Evolutionary conservation across 2,888 invertebrate genomes (phyloP).

Genomic region (Torymus texanus): DNA sequence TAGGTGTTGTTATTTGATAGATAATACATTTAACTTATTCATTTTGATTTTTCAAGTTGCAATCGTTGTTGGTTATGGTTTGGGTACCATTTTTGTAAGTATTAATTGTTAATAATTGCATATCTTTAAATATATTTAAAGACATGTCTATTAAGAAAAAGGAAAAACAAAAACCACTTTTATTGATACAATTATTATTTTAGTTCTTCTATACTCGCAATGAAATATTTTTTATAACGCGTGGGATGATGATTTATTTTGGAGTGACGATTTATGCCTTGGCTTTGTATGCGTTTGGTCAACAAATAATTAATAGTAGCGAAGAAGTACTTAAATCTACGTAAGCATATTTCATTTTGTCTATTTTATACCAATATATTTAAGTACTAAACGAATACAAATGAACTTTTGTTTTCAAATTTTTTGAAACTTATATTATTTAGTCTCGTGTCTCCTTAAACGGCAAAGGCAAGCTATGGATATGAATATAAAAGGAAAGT

Average conservation of each 20-base stretch:
- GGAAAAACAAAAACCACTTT: too few species aligned
- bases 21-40: constrained; percentile 7
- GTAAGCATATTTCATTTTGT: background rate
- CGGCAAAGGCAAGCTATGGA: too few species aligned
- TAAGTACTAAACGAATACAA: too few species aligned
- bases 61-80: background rate
- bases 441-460: too few species aligned
- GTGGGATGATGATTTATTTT: background rate
- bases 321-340: constrained; percentile 12
- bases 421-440: too few species aligned
- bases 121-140: too few species aligned
- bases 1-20: constrained; percentile 12
- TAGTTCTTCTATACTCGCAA: background rate
- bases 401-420: too few species aligned
- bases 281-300: constrained; percentile 5
- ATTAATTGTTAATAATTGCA: background rate
- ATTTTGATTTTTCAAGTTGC: background rate
- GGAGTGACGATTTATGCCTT: constrained; percentile 4
- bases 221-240: background rate
- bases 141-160: too few species aligned
- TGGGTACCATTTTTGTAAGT: constrained; percentile 4
- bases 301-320: constrained; percentile 25
- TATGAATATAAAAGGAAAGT: too few species aligned
- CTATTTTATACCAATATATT: background rate
- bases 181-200: too few species aligned